Percentiles rank a stretch among this genome's conserved stretches.
phyloP scores from a whole-genome alignment of 2,113 vertebrate species.

The Pedionomus torquatus region DNA sequence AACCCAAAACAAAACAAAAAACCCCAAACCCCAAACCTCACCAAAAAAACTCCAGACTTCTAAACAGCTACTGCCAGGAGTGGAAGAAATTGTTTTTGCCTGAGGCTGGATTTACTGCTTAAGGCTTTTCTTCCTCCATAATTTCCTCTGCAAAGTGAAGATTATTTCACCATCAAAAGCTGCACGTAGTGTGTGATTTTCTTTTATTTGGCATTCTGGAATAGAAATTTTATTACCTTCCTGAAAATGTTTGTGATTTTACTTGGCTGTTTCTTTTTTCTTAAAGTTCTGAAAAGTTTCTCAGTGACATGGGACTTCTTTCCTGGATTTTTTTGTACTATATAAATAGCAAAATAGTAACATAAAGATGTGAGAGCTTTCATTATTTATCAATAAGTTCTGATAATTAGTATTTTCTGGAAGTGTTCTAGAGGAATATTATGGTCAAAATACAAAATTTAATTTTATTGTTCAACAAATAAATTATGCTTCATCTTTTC shows the following conservation, averaged over 20 bases:
- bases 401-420: neutral
- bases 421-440: neutral
- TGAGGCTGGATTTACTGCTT: neutral
- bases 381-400: neutral
- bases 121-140: neutral
- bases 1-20: no score
- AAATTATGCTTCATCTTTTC: neutral
- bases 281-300: neutral
- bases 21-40: neutral
- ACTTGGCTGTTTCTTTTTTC: neutral
- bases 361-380: neutral
- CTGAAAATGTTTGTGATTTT: neutral
- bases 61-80: neutral
- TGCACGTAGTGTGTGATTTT: neutral
- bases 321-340: neutral
- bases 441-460: neutral
- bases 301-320: neutral
- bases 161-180: neutral
- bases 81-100: neutral
- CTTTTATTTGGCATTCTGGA: neutral
- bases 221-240: neutral
- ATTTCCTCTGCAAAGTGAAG: conserved; percentile 2
- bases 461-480: neutral
- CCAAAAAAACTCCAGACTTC: neutral
- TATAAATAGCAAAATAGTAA: neutral